Evolutionary conservation across 2,113 vertebrate species (phyloP).

Genomic region (Aix galericulata): DNA sequence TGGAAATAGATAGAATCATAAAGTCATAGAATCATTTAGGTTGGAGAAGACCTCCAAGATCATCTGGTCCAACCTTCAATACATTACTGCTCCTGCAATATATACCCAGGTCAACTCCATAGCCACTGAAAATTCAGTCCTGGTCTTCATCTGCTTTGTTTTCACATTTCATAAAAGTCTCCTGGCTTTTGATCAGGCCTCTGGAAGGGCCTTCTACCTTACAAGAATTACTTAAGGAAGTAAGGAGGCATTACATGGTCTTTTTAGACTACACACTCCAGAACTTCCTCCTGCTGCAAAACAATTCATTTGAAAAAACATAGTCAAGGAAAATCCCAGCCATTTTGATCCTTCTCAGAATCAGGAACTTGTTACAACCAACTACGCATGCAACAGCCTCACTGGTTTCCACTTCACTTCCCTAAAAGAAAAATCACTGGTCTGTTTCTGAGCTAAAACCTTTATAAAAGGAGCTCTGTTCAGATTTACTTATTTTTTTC

Average conservation of each 20-base stretch:
- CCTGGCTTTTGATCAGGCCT: neutral
- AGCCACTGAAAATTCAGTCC: neutral
- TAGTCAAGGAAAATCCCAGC: conserved; percentile 21
- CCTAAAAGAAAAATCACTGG: neutral
- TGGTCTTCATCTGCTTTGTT: neutral
- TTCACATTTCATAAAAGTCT: neutral
- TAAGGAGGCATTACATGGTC: neutral
- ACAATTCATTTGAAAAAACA: neutral
- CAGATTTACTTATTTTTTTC: neutral
- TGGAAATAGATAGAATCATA: neutral
- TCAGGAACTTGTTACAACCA: conserved; percentile 6
- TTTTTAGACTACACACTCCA: neutral
- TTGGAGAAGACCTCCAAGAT: too few species aligned
- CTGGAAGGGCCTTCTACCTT: neutral
- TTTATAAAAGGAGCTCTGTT: neutral
- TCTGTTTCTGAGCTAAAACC: neutral
- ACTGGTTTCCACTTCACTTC: conserved; percentile 22
- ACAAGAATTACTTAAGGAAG: neutral
- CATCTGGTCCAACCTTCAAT: too few species aligned
- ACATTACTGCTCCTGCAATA: neutral
- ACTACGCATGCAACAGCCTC: neutral
- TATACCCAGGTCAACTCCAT: neutral
- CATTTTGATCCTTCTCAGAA: neutral
- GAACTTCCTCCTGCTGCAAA: conserved; percentile 33
- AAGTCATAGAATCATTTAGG: too few species aligned